Evolutionary conservation across 2,797 vertebrate genomes (phyloP).

Genomic region (Megaceryle alcyon): DNA sequence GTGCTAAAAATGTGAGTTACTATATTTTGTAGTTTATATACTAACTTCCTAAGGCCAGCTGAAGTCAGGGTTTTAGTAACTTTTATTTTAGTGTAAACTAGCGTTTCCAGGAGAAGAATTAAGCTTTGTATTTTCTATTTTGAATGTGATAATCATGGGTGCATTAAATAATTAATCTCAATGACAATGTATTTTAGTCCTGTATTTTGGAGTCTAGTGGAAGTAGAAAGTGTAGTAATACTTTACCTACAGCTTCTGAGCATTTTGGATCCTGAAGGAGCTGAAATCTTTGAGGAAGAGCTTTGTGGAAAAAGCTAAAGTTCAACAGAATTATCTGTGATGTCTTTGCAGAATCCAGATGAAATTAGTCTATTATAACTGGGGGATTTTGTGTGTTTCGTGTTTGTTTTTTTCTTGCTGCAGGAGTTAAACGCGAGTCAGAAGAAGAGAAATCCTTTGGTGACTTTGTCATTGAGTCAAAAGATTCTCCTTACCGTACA

Average conservation of each 20-base stretch:
- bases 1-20: not conserved
- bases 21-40: not conserved
- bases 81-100: not conserved
- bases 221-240: not conserved
- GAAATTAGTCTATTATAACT: not conserved
- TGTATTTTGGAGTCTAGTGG: not conserved
- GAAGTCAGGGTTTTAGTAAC: not conserved
- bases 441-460: constrained; percentile 80
- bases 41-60: not conserved
- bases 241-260: not conserved
- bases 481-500: constrained; percentile 81
- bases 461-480: constrained; percentile 75
- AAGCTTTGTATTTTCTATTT: not conserved
- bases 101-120: not conserved
- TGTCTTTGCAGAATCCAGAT: not conserved
- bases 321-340: not conserved
- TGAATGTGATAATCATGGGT: not conserved
- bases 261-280: not conserved
- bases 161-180: not conserved
- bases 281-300: not conserved
- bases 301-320: not conserved
- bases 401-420: not conserved
- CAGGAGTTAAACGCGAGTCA: constrained; percentile 79
- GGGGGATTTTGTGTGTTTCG: not conserved
- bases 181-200: not conserved